Conservation (phyloP, 1,140 invertebrate genomes). For the Orius laevigatus region DNA sequence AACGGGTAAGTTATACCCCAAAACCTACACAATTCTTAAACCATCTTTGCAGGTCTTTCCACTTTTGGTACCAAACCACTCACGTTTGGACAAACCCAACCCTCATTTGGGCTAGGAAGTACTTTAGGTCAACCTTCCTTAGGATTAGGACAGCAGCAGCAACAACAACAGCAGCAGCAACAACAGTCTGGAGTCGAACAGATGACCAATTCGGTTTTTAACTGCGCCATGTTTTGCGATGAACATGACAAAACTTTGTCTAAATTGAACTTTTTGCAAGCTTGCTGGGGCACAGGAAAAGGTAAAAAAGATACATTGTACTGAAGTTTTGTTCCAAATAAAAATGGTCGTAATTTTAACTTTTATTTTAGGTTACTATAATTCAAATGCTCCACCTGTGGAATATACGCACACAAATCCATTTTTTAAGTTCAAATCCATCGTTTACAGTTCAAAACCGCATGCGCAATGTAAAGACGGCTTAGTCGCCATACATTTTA, state of each 20-base stretch:
- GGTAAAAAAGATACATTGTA: slow-evolving; percentile 23
- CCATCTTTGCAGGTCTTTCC: neutral
- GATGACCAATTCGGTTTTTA: slow-evolving; percentile 59
- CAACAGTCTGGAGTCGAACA: slow-evolving; percentile 37
- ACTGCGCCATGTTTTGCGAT: slow-evolving; percentile 77
- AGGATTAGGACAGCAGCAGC: slow-evolving; percentile 14
- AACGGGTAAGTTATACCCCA: slow-evolving; percentile 7
- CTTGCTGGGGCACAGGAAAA: slow-evolving; percentile 76
- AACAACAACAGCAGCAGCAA: slow-evolving; percentile 28
- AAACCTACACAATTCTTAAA: neutral
- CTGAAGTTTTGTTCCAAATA: no score
- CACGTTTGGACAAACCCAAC: slow-evolving; percentile 25
- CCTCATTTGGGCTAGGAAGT: slow-evolving; percentile 12
- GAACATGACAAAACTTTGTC: slow-evolving; percentile 80
- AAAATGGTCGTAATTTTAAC: neutral
- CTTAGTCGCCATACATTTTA: slow-evolving; percentile 64
- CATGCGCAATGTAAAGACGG: slow-evolving; percentile 72
- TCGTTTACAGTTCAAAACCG: slow-evolving; percentile 74
- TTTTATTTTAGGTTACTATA: slow-evolving; percentile 52
- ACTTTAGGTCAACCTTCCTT: slow-evolving; percentile 22
- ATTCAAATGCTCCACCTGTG: slow-evolving; percentile 48
- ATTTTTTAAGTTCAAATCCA: slow-evolving; percentile 80
- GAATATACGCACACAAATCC: slow-evolving; percentile 79
- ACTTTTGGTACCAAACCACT: slow-evolving; percentile 23
- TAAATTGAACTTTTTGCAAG: slow-evolving; percentile 86